phyloP scores from a whole-genome alignment of 2,888 invertebrate genomes.

The Leucophenga montana region DNA sequence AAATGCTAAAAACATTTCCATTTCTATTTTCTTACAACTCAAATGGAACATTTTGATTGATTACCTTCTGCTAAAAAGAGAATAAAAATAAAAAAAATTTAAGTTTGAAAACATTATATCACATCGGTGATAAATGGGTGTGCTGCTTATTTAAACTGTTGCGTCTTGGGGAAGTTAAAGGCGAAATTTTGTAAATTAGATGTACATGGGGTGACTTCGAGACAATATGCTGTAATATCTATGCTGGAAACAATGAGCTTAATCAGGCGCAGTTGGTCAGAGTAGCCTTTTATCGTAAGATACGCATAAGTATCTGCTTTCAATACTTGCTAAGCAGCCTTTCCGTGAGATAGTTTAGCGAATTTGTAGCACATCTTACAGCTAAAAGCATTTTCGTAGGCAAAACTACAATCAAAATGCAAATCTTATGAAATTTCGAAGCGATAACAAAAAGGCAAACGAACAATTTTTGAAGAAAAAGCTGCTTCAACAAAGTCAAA shows the following conservation, averaged over 20 bases:
- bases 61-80: slow-evolving; percentile 44
- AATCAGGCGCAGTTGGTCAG: slow-evolving; percentile 15
- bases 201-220: background rate
- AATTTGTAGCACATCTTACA: background rate
- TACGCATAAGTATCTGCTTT: background rate
- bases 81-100: background rate
- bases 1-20: background rate
- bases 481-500: too few species aligned
- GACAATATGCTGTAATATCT: slow-evolving; percentile 1
- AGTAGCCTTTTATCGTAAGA: too few species aligned
- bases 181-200: too few species aligned
- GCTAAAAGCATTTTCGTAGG: slow-evolving; percentile 23
- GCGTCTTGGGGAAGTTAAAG: slow-evolving; percentile 32
- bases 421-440: slow-evolving; percentile 29
- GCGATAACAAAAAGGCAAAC: slow-evolving; percentile 25
- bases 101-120: slow-evolving; percentile 37
- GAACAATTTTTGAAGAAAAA: too few species aligned
- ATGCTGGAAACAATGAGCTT: slow-evolving; percentile 7
- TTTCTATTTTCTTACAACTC: slow-evolving; percentile 14
- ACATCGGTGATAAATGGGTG: slow-evolving; percentile 53
- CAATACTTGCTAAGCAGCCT: background rate
- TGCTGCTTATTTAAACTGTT: slow-evolving; percentile 52
- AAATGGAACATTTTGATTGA: slow-evolving; percentile 48
- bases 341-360: background rate
- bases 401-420: slow-evolving; percentile 32